Percentiles rank a stretch among this genome's conserved stretches.
Evolutionary conservation across 2,888 invertebrate genomes (phyloP).

Genomic region (Diadegma fenestrale): DNA sequence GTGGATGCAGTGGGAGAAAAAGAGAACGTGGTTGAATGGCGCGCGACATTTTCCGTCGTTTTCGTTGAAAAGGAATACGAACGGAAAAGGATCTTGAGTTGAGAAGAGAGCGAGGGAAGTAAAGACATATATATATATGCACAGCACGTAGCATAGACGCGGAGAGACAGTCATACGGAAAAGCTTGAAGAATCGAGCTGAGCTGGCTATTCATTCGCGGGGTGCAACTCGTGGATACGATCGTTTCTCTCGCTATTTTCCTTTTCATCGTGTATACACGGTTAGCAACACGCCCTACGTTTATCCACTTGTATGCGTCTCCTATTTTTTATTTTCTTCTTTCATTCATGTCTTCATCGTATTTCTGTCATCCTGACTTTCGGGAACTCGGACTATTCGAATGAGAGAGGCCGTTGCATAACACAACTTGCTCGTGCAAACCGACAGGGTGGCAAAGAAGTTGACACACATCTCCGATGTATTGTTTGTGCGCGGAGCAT

Average conservation of each 20-base stretch:
- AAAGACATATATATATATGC: constrained; percentile 2
- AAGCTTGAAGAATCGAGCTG: constrained; percentile 49
- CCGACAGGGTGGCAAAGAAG: background rate
- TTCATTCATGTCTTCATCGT: constrained; percentile 38
- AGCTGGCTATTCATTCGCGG: constrained; percentile 54
- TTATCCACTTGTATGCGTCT: constrained; percentile 50
- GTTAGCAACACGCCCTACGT: constrained; percentile 8
- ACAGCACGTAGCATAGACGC: background rate
- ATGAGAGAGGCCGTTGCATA: constrained; percentile 25
- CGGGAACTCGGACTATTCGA: constrained; percentile 40
- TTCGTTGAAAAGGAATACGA: constrained; percentile 59
- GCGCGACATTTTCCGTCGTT: constrained; percentile 65
- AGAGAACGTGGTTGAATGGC: constrained; percentile 58
- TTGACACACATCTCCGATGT: constrained; percentile 20
- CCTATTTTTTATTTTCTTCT: constrained; percentile 33
- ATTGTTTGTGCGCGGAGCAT: constrained; percentile 21
- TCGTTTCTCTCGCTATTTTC: constrained; percentile 45
- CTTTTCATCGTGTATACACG: constrained; percentile 16
- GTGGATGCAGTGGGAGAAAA: constrained; percentile 34
- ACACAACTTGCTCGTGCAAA: background rate
- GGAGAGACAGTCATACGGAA: constrained; percentile 14
- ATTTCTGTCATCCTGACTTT: constrained; percentile 33
- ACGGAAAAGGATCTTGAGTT: constrained; percentile 55
- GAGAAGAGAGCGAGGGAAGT: constrained; percentile 40
- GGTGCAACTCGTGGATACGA: constrained; percentile 49